Evolutionary conservation across 2,888 invertebrate genomes (phyloP).

Genomic region (Hirtodrosophila confusa): DNA sequence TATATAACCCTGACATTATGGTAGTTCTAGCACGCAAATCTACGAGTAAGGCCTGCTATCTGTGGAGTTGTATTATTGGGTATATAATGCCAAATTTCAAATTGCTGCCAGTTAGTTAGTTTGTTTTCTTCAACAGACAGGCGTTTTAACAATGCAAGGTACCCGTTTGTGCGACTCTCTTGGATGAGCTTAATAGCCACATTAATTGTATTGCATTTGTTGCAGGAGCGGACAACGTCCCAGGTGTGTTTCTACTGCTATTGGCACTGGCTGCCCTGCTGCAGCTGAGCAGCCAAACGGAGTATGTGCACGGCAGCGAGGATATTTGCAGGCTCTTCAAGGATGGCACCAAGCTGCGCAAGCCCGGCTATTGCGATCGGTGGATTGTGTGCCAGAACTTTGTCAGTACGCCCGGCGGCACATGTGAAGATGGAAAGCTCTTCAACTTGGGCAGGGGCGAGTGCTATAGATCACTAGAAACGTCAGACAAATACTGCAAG

Average conservation of each 20-base stretch:
- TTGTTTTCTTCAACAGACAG: slow-evolving; percentile 13
- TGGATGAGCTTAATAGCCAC: background rate
- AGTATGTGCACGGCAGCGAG: slow-evolving; percentile 33
- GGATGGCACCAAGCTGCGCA: slow-evolving; percentile 63
- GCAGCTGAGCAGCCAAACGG: slow-evolving; percentile 50
- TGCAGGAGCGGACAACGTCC: slow-evolving; percentile 24
- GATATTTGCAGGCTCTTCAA: slow-evolving; percentile 74
- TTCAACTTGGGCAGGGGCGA: slow-evolving; percentile 23
- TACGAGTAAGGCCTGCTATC: background rate
- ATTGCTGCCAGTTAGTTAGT: slow-evolving; percentile 39
- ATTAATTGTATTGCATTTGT: background rate
- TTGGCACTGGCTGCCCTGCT: slow-evolving; percentile 29
- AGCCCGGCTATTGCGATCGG: slow-evolving; percentile 70
- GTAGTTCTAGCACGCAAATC: slow-evolving; percentile 19
- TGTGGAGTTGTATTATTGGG: slow-evolving; percentile 3
- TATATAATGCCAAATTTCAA: slow-evolving; percentile 45
- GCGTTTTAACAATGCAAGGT: slow-evolving; percentile 50
- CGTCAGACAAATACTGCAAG: slow-evolving; percentile 61
- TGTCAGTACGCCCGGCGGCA: background rate
- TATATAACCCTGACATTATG: slow-evolving; percentile 41
- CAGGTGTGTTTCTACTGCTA: slow-evolving; percentile 20
- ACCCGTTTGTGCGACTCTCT: background rate
- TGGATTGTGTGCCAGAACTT: slow-evolving; percentile 60
- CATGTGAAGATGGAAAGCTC: slow-evolving; percentile 11
- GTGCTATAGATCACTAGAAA: slow-evolving; percentile 19